A percentile compares a stretch with the other conserved stretches of the same genome.
These are phyloP conservation scores for Bolborhynchus lineola DNA, from an alignment of 2,113 vertebrate genomes.

Conservation along the genomic window DNA sequence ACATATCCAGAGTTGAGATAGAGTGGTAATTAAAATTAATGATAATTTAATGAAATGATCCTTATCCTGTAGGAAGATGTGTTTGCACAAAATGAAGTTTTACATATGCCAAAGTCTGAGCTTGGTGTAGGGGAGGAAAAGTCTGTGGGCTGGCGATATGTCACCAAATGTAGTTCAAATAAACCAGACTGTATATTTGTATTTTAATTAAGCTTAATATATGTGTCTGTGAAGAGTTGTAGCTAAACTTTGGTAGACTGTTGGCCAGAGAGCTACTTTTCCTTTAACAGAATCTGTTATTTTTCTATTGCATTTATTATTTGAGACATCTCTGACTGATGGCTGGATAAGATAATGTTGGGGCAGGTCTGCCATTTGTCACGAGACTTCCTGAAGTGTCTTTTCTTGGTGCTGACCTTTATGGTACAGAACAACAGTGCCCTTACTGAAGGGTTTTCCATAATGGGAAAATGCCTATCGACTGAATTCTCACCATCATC, in stretches of 20 bases:
- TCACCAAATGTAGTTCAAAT: neutral
- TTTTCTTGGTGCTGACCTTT: neutral
- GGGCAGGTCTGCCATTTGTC: neutral
- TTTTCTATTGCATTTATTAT: conserved; percentile 28
- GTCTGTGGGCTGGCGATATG: neutral
- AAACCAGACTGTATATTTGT: neutral
- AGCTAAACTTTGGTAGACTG: neutral
- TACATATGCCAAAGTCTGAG: neutral
- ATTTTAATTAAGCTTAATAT: conserved; percentile 3
- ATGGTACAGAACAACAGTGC: neutral
- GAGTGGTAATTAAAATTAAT: conserved; percentile 13
- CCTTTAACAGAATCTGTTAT: conserved; percentile 6
- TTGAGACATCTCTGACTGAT: conserved; percentile 1
- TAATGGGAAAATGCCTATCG: neutral
- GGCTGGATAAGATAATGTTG: neutral
- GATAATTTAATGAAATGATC: conserved; percentile 11
- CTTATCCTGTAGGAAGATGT: neutral
- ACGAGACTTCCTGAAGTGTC: neutral
- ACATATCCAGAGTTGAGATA: neutral
- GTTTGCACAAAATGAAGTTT: conserved; percentile 10
- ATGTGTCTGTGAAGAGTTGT: neutral
- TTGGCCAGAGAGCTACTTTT: neutral
- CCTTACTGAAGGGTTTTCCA: neutral
- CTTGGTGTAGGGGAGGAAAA: neutral
- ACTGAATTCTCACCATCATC: neutral